Conservation (phyloP, 2,113 vertebrate species). For the Calidris pygmaea region DNA sequence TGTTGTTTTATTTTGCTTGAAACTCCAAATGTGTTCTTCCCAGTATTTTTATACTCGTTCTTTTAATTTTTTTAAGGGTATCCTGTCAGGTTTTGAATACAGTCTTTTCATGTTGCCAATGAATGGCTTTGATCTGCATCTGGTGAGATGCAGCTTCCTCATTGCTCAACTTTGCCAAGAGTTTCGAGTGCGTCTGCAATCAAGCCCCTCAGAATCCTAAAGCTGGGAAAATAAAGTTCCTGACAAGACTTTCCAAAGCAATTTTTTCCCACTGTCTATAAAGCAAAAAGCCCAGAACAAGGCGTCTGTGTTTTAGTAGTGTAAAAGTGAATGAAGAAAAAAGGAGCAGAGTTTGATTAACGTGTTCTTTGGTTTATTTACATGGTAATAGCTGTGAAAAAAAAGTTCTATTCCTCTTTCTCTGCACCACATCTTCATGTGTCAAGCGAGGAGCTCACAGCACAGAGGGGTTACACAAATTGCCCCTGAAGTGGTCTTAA, state of each 20-base stretch:
- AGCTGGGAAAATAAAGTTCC: background rate
- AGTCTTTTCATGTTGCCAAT: slow-evolving; percentile 60
- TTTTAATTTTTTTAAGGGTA: slow-evolving; percentile 34
- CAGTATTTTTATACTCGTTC: slow-evolving; percentile 17
- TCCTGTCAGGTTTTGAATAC: slow-evolving; percentile 65
- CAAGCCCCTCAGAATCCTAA: background rate
- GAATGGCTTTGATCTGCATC: slow-evolving; percentile 66
- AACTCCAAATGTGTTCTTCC: slow-evolving; percentile 40
- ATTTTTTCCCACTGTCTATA: background rate
- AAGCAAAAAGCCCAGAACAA: background rate
- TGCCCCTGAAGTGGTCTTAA: background rate
- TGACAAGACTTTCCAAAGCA: background rate
- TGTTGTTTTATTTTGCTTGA: slow-evolving; percentile 45
- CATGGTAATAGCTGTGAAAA: background rate
- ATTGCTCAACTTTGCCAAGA: slow-evolving; percentile 55
- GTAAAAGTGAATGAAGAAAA: background rate
- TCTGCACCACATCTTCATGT: background rate
- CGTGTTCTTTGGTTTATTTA: background rate
- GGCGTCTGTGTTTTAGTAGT: background rate
- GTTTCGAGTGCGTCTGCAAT: background rate
- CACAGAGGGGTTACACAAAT: background rate
- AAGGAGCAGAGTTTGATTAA: background rate
- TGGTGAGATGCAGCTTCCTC: slow-evolving; percentile 59
- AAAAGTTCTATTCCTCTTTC: background rate
- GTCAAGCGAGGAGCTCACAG: background rate